Evolutionary conservation across 1,140 invertebrate species (phyloP).

Genomic region (Macrosteles quadrilineatus): DNA sequence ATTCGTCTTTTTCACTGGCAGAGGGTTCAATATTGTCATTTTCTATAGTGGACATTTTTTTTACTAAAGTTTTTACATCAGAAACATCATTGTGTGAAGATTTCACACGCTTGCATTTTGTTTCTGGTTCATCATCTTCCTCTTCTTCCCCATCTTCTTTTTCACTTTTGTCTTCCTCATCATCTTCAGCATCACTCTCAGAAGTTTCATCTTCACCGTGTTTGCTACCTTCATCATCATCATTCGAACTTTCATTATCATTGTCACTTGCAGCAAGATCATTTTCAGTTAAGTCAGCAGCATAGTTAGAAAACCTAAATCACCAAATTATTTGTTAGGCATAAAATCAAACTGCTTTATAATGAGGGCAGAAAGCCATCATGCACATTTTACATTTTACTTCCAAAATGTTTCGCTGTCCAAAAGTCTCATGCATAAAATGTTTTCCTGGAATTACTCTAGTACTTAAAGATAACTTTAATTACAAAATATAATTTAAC

Average conservation of each 20-base stretch:
- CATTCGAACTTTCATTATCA: constrained; percentile 38
- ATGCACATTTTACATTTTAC: too few species aligned
- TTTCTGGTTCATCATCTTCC: neutral
- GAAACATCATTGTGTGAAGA: too few species aligned
- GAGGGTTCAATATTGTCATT: too few species aligned
- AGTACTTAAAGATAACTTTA: too few species aligned
- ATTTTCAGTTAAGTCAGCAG: constrained; percentile 23
- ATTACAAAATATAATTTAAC: too few species aligned
- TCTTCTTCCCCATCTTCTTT: neutral
- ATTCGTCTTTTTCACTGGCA: neutral
- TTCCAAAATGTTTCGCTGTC: too few species aligned
- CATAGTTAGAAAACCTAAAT: neutral
- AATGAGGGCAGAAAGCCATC: neutral
- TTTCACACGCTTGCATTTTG: too few species aligned
- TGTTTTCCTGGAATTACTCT: too few species aligned
- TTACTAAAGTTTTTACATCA: too few species aligned
- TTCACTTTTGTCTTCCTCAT: constrained; percentile 17
- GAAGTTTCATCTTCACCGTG: constrained; percentile 47
- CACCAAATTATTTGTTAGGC: neutral
- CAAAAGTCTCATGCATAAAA: too few species aligned
- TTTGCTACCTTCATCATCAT: constrained; percentile 33
- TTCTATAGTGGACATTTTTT: too few species aligned
- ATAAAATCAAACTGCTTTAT: neutral
- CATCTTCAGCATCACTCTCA: constrained; percentile 44
- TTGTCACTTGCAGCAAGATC: constrained; percentile 38